These are phyloP conservation scores for Berghia stephanieae DNA, from an alignment of 1,140 invertebrate species.

Conservation along the genomic window DNA sequence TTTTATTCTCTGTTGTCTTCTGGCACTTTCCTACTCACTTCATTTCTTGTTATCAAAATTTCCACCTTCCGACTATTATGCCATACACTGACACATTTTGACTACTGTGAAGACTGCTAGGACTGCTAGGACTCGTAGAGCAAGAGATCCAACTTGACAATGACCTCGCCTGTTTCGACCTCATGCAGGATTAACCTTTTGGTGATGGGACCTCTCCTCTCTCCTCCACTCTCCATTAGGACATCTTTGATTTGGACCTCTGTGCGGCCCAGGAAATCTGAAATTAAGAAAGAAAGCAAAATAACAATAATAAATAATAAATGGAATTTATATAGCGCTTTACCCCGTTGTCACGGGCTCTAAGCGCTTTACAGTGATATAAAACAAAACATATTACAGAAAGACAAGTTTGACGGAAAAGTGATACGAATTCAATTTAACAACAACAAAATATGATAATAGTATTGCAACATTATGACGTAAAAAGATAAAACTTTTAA, in stretches of 20 bases:
- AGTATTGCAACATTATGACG: too few relatives aligned
- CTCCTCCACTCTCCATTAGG: slow-evolving; percentile 71
- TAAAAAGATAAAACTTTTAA: too few relatives aligned
- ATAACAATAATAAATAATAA: neutral
- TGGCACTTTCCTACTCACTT: too few relatives aligned
- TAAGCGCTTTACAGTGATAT: too few relatives aligned
- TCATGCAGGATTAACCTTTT: slow-evolving; percentile 78
- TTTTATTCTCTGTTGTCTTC: too few relatives aligned
- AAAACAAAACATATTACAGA: too few relatives aligned
- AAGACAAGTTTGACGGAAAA: too few relatives aligned
- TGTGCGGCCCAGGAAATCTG: slow-evolving; percentile 81
- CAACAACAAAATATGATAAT: too few relatives aligned
- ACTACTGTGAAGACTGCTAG: neutral
- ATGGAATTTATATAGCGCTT: neutral
- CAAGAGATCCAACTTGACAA: slow-evolving; percentile 79
- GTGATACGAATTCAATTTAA: too few relatives aligned
- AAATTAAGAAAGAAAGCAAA: slow-evolving; percentile 40
- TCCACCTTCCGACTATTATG: neutral
- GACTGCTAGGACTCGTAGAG: slow-evolving; percentile 69
- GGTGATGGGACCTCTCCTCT: slow-evolving; percentile 74
- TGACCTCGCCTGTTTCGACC: slow-evolving; percentile 78
- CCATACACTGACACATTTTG: neutral
- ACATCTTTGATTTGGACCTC: slow-evolving; percentile 79
- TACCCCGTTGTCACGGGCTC: too few relatives aligned
- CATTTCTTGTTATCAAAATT: too few relatives aligned